Percentiles rank a stretch among this genome's conserved stretches.
Evolutionary conservation across 2,888 invertebrate species (phyloP).

Genomic region (Cordilura impudica): DNA sequence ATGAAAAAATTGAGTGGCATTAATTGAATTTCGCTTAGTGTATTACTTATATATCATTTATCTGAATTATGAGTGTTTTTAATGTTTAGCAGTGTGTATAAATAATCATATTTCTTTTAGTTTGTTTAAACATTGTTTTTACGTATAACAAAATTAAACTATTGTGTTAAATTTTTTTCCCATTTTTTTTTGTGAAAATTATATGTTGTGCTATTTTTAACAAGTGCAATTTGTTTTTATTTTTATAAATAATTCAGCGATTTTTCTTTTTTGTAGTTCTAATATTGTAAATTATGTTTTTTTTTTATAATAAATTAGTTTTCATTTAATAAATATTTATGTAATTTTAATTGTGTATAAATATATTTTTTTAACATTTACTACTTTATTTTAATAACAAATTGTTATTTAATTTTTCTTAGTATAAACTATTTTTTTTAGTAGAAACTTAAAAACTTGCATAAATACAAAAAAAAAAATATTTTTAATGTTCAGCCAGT

Average conservation of each 20-base stretch:
- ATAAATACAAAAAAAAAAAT: too few relatives aligned
- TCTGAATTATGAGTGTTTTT: too few relatives aligned
- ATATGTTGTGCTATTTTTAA: conserved; percentile 57
- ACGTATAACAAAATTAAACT: conserved; percentile 12
- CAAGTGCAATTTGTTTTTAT: conserved; percentile 47
- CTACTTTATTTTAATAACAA: conserved; percentile 57
- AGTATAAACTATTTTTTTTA: too few relatives aligned
- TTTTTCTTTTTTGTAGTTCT: conserved; percentile 34
- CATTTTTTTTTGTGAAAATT: conserved; percentile 39
- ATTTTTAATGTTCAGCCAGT: too few relatives aligned
- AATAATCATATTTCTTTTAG: too few relatives aligned
- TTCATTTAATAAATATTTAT: conserved; percentile 43
- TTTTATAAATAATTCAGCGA: conserved; percentile 36
- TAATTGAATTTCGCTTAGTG: too few relatives aligned
- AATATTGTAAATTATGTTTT: conserved; percentile 11
- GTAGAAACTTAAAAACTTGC: too few relatives aligned
- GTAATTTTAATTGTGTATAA: conserved; percentile 28
- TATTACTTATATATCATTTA: too few relatives aligned
- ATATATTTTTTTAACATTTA: conserved; percentile 51
- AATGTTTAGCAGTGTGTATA: too few relatives aligned
- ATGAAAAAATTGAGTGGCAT: too few relatives aligned
- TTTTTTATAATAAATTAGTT: conserved; percentile 29
- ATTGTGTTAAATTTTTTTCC: conserved; percentile 32
- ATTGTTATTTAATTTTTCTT: too few relatives aligned
- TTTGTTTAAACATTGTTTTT: not conserved